These are phyloP conservation scores for Microctenopoma steveboyesi DNA, from an alignment of 2,797 vertebrate species.

Conservation along the genomic window DNA sequence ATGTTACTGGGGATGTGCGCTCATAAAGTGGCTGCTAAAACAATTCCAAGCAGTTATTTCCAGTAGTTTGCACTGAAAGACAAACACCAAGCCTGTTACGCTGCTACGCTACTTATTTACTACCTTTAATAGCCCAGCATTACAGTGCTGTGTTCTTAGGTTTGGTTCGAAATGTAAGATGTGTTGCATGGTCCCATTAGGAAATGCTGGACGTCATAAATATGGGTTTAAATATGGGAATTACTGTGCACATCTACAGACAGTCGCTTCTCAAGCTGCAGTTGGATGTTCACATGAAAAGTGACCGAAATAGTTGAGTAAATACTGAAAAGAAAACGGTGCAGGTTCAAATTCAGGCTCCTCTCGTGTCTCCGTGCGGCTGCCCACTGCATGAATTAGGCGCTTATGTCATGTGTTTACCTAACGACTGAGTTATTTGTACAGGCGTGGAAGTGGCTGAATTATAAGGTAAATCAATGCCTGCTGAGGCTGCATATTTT, in stretches of 20 bases:
- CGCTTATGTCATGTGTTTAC: no score
- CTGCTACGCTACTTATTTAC: background rate
- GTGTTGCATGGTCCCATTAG: background rate
- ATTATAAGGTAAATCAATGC: background rate
- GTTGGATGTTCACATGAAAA: background rate
- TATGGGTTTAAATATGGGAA: background rate
- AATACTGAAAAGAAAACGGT: background rate
- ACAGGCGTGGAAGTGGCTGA: background rate
- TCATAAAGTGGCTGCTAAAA: background rate
- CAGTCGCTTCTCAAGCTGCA: background rate
- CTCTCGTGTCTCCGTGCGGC: no score
- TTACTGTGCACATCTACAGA: background rate
- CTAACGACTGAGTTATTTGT: background rate
- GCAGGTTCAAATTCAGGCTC: no score
- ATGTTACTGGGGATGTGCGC: conserved; percentile 8
- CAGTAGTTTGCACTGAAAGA: background rate
- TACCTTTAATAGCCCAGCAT: background rate
- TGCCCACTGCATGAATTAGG: no score
- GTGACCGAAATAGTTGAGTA: background rate
- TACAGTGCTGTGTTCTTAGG: background rate
- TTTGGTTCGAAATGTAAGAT: background rate
- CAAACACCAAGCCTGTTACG: background rate
- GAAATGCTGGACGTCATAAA: background rate
- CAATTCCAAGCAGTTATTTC: background rate
- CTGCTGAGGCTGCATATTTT: conserved; percentile 14